Base-by-base conservation (phyloP, 2,888 invertebrate species). In the Pachycephus smyrnensis region DNA sequence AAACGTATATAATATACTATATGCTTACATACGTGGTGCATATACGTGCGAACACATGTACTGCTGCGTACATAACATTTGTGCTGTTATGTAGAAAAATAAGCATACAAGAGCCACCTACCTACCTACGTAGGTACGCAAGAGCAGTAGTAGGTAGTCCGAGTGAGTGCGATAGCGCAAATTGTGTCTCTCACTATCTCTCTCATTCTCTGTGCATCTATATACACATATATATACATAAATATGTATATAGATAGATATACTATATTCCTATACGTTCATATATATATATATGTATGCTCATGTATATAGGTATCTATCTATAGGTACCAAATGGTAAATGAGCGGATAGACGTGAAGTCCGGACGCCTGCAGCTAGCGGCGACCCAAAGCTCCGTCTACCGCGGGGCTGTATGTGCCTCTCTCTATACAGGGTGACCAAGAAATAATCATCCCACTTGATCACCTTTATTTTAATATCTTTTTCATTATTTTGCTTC, bases 291-390 rank as follows among this genome's bases (percentile, higher is more conserved):
- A 86, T 84, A 85, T 86, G 23, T 23, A 55, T 55, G 23, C 9
- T 9, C 55, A 55, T 55, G 2, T 55, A 55, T 55, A 55, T 55
- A 86, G 87, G 88, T 88, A 89, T 89, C 89, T 90, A 90, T 91
- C 90, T 91, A 91, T 91, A 91, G 90, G 90, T 91, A 91, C 90
- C 89, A 91, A 91, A 91, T 91, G 91, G 91, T 91, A 91, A 91
- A 91, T 91, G 91, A 91, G 91, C 89, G 91, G 91, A 88, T 91
- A 88, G 91, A 91, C 91, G 91, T 85, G 82, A 86, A 86, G 82
- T 87, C 88, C 90, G 91, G 91, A 91, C 89, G 90, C 82, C 87
- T 88, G 88, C 88, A 90, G 91, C 91, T 91, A 91, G 91, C 91
- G 91, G 91, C 91, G 89, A 91, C 91, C 91, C 89, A 91, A 91